Percentiles rank a stretch among this genome's conserved stretches.
These are phyloP conservation scores for Apamea sordens DNA, from an alignment of 2,888 invertebrate genomes.

Conservation along the genomic window DNA sequence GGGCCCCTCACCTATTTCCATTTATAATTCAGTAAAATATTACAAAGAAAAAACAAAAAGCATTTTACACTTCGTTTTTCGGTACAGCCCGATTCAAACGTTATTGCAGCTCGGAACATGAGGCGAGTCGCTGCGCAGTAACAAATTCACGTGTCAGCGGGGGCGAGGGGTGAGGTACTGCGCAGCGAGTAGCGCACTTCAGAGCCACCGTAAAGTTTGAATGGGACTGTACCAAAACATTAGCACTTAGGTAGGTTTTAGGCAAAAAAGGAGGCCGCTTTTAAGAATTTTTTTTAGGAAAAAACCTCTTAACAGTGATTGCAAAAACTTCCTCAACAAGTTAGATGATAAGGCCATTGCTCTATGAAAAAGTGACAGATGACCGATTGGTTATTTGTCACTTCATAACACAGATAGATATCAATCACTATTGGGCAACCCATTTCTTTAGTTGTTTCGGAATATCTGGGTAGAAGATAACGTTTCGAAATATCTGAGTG, in stretches of 20 bases:
- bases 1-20: no score
- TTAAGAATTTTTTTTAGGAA: neutral
- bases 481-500: neutral
- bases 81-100: no score
- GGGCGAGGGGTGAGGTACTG: no score
- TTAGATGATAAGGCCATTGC: neutral
- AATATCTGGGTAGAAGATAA: slow-evolving; percentile 35
- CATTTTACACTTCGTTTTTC: neutral
- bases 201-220: no score
- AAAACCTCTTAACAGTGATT: neutral
- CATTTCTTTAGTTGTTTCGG: slow-evolving; percentile 22
- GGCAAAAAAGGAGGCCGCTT: no score
- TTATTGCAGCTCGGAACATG: no score
- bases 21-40: no score
- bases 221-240: no score
- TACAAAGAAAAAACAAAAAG: neutral
- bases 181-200: no score
- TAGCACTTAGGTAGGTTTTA: no score
- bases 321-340: neutral
- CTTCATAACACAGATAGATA: neutral
- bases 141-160: no score
- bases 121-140: no score
- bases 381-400: neutral
- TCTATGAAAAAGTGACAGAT: neutral
- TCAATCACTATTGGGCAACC: neutral